phyloP scores from a whole-genome alignment of 1,140 invertebrate species.

The Trialeurodes vaporariorum region DNA sequence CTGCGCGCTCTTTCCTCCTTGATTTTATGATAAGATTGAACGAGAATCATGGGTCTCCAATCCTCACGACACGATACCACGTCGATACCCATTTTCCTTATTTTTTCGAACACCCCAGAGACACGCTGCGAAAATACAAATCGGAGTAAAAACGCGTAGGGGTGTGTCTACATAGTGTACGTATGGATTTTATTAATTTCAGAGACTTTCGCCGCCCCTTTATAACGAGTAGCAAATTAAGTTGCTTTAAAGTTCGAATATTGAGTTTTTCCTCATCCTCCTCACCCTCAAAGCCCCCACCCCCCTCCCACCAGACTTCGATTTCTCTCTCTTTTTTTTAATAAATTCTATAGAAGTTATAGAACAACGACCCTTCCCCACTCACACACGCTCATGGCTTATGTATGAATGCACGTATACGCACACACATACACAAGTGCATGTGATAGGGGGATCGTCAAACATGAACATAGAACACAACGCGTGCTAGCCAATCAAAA shows the following conservation, averaged over 20 bases:
- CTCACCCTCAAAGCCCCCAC: too few species aligned
- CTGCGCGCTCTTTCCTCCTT: not conserved
- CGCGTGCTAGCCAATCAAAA: not conserved
- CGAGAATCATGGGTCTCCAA: not conserved
- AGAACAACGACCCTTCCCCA: too few species aligned
- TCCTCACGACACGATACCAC: too few species aligned
- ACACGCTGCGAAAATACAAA: not conserved
- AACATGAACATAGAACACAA: too few species aligned
- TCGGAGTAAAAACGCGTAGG: not conserved
- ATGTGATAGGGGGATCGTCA: too few species aligned
- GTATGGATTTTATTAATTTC: conserved; percentile 1
- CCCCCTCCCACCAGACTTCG: too few species aligned
- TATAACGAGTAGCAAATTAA: not conserved
- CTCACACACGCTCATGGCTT: too few species aligned
- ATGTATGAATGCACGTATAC: too few species aligned
- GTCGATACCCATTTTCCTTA: not conserved
- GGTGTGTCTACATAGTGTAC: not conserved
- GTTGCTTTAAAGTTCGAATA: not conserved
- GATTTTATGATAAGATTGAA: not conserved
- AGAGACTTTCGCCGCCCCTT: not conserved
- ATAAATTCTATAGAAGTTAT: too few species aligned
- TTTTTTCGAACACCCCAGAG: not conserved
- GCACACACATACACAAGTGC: too few species aligned
- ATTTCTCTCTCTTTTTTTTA: too few species aligned
- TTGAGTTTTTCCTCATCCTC: not conserved